Conservation (phyloP, 2,888 invertebrate species). For the Aphidius colemani region DNA sequence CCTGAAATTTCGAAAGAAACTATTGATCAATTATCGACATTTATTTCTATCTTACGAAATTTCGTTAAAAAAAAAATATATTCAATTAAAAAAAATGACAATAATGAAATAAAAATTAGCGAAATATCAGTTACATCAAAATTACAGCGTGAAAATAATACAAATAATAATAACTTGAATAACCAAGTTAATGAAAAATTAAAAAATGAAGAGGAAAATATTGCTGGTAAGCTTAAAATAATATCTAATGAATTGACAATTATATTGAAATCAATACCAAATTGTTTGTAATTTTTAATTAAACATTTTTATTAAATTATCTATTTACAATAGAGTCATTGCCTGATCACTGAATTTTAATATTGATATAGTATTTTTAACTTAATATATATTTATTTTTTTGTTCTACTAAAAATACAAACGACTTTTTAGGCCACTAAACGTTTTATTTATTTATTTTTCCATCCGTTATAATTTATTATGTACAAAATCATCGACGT, state of each 20-base stretch:
- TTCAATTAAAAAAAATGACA: slow-evolving; percentile 28
- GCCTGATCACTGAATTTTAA: slow-evolving; percentile 45
- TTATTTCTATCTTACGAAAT: slow-evolving; percentile 37
- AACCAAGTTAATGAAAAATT: slow-evolving; percentile 23
- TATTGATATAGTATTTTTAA: slow-evolving; percentile 25
- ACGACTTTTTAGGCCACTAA: slow-evolving; percentile 54
- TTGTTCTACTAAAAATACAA: slow-evolving; percentile 52
- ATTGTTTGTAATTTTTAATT: slow-evolving; percentile 33
- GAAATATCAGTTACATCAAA: slow-evolving; percentile 35
- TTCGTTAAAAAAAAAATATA: slow-evolving; percentile 39
- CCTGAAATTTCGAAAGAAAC: not conserved
- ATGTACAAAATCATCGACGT: slow-evolving; percentile 21
- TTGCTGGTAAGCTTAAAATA: slow-evolving; percentile 32
- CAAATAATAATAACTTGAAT: slow-evolving; percentile 33
- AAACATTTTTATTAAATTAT: slow-evolving; percentile 56
- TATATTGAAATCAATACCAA: slow-evolving; percentile 39
- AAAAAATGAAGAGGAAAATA: slow-evolving; percentile 19
- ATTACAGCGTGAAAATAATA: slow-evolving; percentile 26
- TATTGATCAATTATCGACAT: slow-evolving; percentile 38
- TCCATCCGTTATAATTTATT: not conserved
- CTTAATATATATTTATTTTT: slow-evolving; percentile 43
- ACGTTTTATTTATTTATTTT: slow-evolving; percentile 38
- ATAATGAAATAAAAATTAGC: not conserved
- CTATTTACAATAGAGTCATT: slow-evolving; percentile 51
- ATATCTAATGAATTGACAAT: slow-evolving; percentile 37